A percentile compares a stretch with the other conserved stretches of the same genome.
Evolutionary conservation across 2,113 vertebrate species (phyloP).

Genomic region (Charina bottae): DNA sequence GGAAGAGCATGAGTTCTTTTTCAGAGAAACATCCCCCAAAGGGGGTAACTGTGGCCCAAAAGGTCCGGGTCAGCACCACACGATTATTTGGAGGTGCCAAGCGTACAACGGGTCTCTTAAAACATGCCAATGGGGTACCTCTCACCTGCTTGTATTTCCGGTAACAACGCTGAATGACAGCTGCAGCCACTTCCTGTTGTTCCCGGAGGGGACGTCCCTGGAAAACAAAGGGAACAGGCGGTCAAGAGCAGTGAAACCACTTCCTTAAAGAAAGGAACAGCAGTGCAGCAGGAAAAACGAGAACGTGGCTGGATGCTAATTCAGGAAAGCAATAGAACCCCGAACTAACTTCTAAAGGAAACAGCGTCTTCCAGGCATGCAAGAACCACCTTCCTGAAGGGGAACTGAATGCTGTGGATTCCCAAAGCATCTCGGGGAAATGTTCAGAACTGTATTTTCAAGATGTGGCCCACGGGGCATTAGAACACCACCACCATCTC

Average conservation of each 20-base stretch:
- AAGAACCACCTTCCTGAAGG: too few relatives aligned
- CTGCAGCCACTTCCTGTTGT: constrained; percentile 96
- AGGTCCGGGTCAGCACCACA: not conserved
- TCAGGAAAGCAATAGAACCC: not conserved
- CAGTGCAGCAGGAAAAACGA: not conserved
- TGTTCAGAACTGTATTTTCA: too few relatives aligned
- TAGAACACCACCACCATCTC: too few relatives aligned
- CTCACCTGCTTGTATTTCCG: constrained; percentile 99
- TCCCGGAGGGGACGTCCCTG: constrained; percentile 94
- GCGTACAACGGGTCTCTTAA: not conserved
- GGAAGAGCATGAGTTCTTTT: not conserved
- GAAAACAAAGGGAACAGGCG: not conserved
- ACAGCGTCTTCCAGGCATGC: too few relatives aligned
- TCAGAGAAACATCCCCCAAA: not conserved
- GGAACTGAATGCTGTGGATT: too few relatives aligned
- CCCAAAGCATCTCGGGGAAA: too few relatives aligned
- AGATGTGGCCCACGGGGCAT: too few relatives aligned
- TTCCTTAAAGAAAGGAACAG: not conserved
- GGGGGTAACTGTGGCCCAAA: not conserved
- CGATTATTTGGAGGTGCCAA: not conserved
- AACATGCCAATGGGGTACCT: not conserved
- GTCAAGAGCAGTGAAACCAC: not conserved
- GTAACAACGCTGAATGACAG: constrained; percentile 98
- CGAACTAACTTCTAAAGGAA: not conserved
- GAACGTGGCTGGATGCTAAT: not conserved